A percentile compares a stretch with the other conserved stretches of the same genome.
Conservation (phyloP, 2,888 invertebrate species). For the Cecidostiba fungosa region DNA sequence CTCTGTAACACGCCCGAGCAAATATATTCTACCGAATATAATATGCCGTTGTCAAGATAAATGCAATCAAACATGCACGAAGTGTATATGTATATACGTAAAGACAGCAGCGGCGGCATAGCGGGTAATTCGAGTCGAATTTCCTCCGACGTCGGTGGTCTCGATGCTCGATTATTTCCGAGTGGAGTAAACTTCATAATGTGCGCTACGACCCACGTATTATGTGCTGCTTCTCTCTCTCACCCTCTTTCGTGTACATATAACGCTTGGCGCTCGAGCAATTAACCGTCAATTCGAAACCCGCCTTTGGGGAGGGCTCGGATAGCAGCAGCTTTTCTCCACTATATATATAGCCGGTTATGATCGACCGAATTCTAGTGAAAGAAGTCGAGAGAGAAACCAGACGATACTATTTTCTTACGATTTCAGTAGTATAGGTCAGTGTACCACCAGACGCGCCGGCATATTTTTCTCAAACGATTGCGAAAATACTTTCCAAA, state of each 20-base stretch:
- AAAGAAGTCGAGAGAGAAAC: neutral
- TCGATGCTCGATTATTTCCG: conserved; percentile 64
- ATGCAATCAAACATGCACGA: neutral
- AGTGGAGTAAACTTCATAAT: conserved; percentile 48
- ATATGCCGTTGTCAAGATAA: neutral
- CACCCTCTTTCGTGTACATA: neutral
- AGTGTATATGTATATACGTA: too few species aligned
- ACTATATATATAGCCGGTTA: neutral
- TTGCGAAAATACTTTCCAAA: conserved; percentile 52
- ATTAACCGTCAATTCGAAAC: conserved; percentile 55
- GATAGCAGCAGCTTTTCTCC: neutral
- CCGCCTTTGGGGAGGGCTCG: neutral
- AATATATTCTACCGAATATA: too few species aligned
- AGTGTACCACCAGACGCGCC: neutral
- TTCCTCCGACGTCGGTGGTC: neutral
- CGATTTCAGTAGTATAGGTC: neutral
- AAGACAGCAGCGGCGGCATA: too few species aligned
- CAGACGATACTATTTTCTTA: neutral
- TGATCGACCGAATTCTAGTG: neutral
- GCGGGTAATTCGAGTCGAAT: neutral
- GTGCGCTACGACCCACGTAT: neutral
- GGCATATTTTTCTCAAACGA: neutral
- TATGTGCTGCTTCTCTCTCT: neutral
- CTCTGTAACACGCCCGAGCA: too few species aligned
- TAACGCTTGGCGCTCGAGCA: conserved; percentile 40